Evolutionary conservation across 2,888 invertebrate species (phyloP).

Genomic region (Acanthoscelides obtectus): DNA sequence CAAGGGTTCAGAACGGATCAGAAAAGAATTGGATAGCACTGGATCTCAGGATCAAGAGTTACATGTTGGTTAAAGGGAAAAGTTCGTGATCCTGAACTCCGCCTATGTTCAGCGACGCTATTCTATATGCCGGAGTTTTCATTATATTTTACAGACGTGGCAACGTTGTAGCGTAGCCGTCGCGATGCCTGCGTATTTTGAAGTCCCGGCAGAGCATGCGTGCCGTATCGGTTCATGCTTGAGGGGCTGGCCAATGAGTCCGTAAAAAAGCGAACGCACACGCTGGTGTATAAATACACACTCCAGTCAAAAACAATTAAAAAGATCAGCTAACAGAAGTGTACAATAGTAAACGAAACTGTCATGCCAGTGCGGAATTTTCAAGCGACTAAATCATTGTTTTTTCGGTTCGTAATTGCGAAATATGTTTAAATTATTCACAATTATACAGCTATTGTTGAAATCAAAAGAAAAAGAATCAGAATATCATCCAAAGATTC

Average conservation of each 20-base stretch:
- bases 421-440: no score
- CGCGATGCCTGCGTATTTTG: background rate
- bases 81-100: no score
- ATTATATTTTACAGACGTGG: background rate
- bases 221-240: constrained; percentile 18
- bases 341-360: background rate
- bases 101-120: background rate
- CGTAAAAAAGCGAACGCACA: constrained; percentile 14
- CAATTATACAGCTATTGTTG: no score
- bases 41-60: no score
- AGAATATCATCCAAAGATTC: no score
- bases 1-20: no score
- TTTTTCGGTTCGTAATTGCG: no score
- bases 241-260: constrained; percentile 22
- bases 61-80: no score
- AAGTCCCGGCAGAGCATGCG: constrained; percentile 16
- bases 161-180: background rate
- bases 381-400: no score
- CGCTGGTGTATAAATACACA: background rate
- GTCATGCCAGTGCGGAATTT: background rate
- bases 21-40: no score
- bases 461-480: no score
- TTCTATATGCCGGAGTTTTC: background rate
- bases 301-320: background rate
- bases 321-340: background rate